These are phyloP conservation scores for Chrosomus eos DNA, from an alignment of 2,797 vertebrate species.

Conservation along the genomic window DNA sequence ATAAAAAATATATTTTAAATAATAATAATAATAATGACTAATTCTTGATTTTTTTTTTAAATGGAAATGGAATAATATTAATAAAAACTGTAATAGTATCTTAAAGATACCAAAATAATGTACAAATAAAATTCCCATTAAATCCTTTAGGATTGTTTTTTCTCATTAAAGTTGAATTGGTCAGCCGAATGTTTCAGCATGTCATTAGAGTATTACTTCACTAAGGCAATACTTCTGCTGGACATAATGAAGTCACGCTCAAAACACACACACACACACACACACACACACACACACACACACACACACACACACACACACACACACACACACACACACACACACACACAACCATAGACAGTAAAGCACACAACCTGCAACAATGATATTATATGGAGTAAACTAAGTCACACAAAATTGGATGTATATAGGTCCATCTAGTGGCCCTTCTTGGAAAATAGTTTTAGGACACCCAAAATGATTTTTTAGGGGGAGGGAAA, in stretches of 20 bases:
- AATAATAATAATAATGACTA: not conserved
- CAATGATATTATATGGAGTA: conserved; percentile 35
- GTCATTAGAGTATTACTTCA: not conserved
- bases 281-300: too few relatives aligned
- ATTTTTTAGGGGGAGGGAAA: not conserved
- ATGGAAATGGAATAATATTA: too few relatives aligned
- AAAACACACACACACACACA: too few relatives aligned
- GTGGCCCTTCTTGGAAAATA: conserved; percentile 45
- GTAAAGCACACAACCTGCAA: not conserved
- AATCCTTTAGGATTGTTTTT: too few relatives aligned
- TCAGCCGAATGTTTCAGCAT: not conserved
- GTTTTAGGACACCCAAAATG: not conserved
- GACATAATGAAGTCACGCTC: conserved; percentile 53
- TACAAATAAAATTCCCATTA: too few relatives aligned
- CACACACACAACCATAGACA: too few relatives aligned
- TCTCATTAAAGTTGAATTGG: not conserved
- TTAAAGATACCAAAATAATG: too few relatives aligned
- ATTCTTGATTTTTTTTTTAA: too few relatives aligned
- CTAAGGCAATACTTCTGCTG: too few relatives aligned
- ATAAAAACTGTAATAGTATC: not conserved
- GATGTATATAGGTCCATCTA: conserved; percentile 55
- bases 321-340: too few relatives aligned
- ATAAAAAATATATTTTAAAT: too few relatives aligned
- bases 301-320: too few relatives aligned
- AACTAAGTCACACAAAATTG: not conserved